Evolutionary conservation across 2,888 invertebrate species (phyloP).

Genomic region (Rapana venosa): DNA sequence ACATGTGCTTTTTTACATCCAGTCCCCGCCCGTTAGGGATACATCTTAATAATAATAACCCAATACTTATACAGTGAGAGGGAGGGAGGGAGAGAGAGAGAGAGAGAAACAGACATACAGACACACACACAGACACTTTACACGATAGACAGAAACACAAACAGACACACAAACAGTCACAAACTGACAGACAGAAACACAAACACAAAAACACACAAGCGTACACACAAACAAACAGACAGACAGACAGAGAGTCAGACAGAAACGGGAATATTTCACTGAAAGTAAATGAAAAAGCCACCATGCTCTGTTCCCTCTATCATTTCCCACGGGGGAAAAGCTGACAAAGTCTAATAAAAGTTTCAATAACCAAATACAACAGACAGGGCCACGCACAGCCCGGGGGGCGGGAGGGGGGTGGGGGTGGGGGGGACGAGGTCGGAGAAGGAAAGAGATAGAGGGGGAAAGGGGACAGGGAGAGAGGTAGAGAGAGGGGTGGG

Average conservation of each 20-base stretch:
- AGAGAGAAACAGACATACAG: not conserved
- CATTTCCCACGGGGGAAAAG: not conserved
- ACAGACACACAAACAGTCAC: no score
- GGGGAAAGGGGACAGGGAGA: not conserved
- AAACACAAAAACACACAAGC: no score
- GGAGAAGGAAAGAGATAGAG: not conserved
- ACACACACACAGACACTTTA: not conserved
- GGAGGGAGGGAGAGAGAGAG: not conserved
- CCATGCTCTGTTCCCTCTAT: not conserved
- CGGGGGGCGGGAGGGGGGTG: not conserved
- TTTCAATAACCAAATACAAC: not conserved
- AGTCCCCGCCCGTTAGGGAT: no score
- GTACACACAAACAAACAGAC: no score
- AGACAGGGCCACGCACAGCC: not conserved
- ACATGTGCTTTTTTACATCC: no score
- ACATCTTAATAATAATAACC: no score
- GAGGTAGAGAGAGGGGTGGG: not conserved
- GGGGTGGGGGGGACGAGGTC: not conserved
- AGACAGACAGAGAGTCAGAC: no score
- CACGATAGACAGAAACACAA: not conserved
- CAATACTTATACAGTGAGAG: no score
- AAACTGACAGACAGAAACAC: no score
- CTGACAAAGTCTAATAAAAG: not conserved
- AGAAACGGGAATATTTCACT: not conserved
- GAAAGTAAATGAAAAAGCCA: not conserved